Percentiles rank a stretch among this genome's conserved stretches.
Evolutionary conservation across 1,140 invertebrate species (phyloP).

Genomic region (Temnothorax nylanderi): DNA sequence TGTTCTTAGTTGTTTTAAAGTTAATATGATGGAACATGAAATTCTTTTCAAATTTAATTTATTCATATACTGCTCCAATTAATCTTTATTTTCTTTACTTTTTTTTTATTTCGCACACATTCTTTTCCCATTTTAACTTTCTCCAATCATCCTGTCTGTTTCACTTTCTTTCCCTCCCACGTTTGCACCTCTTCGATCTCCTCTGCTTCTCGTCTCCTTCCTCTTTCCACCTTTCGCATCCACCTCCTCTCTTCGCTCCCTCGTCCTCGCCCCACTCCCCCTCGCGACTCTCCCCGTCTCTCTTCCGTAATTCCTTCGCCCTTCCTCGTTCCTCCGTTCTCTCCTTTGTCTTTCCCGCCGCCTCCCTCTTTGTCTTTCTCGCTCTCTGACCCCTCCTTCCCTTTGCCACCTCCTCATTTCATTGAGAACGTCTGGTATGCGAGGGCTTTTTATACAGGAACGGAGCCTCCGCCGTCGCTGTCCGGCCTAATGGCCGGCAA

Average conservation of each 20-base stretch:
- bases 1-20: not conserved
- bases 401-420: slow-evolving; percentile 70
- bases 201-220: not conserved
- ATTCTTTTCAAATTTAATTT: slow-evolving; percentile 5
- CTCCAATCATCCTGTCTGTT: not conserved
- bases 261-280: slow-evolving; percentile 25
- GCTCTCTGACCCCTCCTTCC: slow-evolving; percentile 45
- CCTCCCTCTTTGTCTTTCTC: slow-evolving; percentile 17
- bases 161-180: not conserved
- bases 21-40: not conserved
- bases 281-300: slow-evolving; percentile 39
- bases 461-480: slow-evolving; percentile 47
- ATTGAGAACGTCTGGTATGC: slow-evolving; percentile 82
- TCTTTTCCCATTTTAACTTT: slow-evolving; percentile 13
- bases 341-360: slow-evolving; percentile 57
- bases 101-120: not conserved
- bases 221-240: slow-evolving; percentile 18
- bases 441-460: slow-evolving; percentile 75
- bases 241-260: not conserved
- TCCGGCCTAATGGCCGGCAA: slow-evolving; percentile 66
- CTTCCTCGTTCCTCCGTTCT: slow-evolving; percentile 52
- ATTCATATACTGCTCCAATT: not conserved
- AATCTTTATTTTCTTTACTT: not conserved
- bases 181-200: slow-evolving; percentile 10
- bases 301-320: slow-evolving; percentile 54